These are phyloP conservation scores for Mallotus villosus DNA, from an alignment of 2,797 vertebrate genomes.

Conservation along the genomic window DNA sequence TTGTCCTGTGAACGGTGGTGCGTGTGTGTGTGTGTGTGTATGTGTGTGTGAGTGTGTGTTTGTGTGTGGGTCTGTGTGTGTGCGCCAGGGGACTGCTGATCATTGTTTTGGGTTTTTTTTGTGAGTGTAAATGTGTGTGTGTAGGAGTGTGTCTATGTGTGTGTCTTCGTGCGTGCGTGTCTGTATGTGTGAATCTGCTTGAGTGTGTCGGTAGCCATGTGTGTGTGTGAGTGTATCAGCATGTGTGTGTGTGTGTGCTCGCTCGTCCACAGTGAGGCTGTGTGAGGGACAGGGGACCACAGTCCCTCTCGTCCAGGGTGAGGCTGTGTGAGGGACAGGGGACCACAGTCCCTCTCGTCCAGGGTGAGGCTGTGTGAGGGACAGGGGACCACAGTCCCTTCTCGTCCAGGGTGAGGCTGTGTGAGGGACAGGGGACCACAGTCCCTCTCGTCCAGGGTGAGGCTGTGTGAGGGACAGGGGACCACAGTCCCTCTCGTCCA, in stretches of 20 bases:
- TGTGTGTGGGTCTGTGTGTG: background rate
- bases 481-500: conserved; percentile 76
- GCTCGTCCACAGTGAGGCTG: conserved; percentile 24
- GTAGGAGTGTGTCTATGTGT: conserved; percentile 10
- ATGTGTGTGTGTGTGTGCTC: conserved; percentile 61
- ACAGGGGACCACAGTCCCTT: conserved; percentile 77
- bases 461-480: conserved; percentile 78
- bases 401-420: too few relatives aligned
- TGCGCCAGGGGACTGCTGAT: background rate
- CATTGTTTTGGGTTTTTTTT: background rate
- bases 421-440: conserved; percentile 77
- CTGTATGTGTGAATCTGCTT: background rate
- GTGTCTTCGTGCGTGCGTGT: background rate
- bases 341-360: conserved; percentile 76
- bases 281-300: conserved; percentile 72
- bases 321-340: conserved; percentile 78
- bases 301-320: too few relatives aligned
- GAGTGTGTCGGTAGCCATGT: conserved; percentile 26
- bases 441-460: too few relatives aligned
- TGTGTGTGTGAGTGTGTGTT: background rate
- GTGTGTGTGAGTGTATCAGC: conserved; percentile 26
- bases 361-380: too few relatives aligned
- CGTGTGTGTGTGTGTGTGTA: background rate
- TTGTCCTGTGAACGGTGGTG: conserved; percentile 20
- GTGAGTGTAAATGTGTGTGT: conserved; percentile 3